phyloP scores from a whole-genome alignment of 2,888 invertebrate species.

The Petrolisthes manimaculis region DNA sequence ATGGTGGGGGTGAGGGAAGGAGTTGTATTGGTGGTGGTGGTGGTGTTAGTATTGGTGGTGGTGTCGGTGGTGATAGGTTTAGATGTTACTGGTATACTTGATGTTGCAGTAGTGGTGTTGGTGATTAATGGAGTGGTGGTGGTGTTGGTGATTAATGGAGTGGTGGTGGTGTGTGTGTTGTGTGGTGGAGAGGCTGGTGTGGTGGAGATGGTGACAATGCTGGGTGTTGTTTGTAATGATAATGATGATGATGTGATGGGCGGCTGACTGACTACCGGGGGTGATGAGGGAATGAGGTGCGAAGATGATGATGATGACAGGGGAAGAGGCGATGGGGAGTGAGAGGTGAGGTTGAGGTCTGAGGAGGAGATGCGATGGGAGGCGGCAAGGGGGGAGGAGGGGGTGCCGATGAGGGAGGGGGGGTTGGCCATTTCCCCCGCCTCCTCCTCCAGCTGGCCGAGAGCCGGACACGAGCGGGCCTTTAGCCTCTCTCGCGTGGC shows the following conservation, averaged over 20 bases:
- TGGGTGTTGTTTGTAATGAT: neutral
- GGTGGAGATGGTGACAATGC: neutral
- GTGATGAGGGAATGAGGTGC: neutral
- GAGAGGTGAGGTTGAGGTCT: conserved; percentile 41
- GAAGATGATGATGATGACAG: neutral
- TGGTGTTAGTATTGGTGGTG: conserved; percentile 23
- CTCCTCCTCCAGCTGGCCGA: conserved; percentile 61
- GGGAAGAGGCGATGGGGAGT: conserved; percentile 4
- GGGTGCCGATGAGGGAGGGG: conserved; percentile 15
- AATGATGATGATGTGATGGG: neutral
- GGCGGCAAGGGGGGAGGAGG: conserved; percentile 31
- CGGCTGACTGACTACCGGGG: conserved; percentile 2
- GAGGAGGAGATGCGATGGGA: conserved; percentile 56
- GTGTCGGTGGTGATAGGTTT: conserved; percentile 16
- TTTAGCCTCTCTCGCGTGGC: conserved; percentile 61
- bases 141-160: neutral
- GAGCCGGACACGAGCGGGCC: conserved; percentile 60
- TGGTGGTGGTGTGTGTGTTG: neutral
- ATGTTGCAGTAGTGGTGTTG: conserved; percentile 11
- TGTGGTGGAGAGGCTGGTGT: conserved; percentile 28
- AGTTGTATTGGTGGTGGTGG: conserved; percentile 11
- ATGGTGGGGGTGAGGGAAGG: conserved; percentile 16
- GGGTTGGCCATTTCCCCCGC: conserved; percentile 50
- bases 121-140: neutral
- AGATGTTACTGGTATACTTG: conserved; percentile 16